Percentiles rank a stretch among this genome's conserved stretches.
Conservation (phyloP, 2,113 vertebrate genomes). For the Dermatemys mawii region DNA sequence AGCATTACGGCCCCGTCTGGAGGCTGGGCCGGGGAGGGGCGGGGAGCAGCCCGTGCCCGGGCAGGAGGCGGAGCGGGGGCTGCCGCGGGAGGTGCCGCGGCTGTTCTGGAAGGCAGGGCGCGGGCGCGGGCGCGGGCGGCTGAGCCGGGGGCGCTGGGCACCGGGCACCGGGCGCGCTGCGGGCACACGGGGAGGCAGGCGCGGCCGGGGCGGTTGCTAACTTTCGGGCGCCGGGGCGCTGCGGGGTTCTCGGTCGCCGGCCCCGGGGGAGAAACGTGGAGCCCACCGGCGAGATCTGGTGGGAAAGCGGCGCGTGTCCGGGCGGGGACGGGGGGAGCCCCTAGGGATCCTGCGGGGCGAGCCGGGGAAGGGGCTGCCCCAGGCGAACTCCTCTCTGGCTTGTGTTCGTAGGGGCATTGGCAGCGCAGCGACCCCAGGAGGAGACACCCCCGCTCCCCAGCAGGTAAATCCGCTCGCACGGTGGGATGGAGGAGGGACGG, state of each 20-base stretch:
- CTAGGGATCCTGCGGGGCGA: not conserved
- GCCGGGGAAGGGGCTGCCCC: not conserved
- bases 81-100: not conserved
- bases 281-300: too few species aligned
- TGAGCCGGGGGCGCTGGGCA: not conserved
- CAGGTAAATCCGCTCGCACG: not conserved
- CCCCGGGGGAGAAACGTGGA: too few species aligned
- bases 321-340: not conserved
- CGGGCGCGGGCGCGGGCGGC: not conserved
- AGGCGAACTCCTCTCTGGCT: not conserved
- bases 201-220: not conserved
- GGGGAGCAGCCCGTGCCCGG: not conserved
- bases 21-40: not conserved
- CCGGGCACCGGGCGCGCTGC: too few species aligned
- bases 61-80: not conserved
- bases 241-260: not conserved
- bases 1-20: not conserved
- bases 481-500: not conserved
- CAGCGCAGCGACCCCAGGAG: not conserved
- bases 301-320: not conserved
- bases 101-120: not conserved
- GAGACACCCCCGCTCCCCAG: not conserved
- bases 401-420: not conserved
- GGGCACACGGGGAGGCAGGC: too few species aligned
- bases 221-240: too few species aligned